A percentile compares a stretch with the other conserved stretches of the same genome.
Evolutionary conservation across 1,140 invertebrate genomes (phyloP).

Genomic region (Drosophila subpulchrella): DNA sequence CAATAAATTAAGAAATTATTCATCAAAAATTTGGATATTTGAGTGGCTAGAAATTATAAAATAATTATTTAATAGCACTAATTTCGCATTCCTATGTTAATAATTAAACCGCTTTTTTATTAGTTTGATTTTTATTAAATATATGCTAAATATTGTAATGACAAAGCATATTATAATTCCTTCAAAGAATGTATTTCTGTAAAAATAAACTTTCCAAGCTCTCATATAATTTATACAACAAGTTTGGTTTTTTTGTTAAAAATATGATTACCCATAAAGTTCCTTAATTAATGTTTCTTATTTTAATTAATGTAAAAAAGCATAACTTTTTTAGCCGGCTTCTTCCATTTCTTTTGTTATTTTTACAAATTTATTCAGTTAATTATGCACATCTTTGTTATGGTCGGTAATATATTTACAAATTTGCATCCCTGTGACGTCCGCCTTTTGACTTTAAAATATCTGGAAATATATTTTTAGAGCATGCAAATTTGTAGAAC

Average conservation of each 20-base stretch:
- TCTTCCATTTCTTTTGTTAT: background rate
- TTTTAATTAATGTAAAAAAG: background rate
- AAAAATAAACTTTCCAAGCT: background rate
- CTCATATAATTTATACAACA: too few species aligned
- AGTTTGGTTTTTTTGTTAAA: background rate
- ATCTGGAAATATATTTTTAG: background rate
- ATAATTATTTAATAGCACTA: background rate
- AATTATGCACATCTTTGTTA: background rate
- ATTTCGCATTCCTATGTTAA: background rate
- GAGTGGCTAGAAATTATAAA: background rate
- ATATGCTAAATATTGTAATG: background rate
- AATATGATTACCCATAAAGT: background rate
- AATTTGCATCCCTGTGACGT: background rate
- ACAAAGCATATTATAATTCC: background rate
- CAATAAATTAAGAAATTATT: too few species aligned
- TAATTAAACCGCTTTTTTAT: background rate
- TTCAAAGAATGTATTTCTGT: too few species aligned
- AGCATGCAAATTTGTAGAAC: slow-evolving; percentile 5
- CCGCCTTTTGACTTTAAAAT: background rate
- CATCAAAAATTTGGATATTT: background rate
- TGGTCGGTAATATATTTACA: background rate
- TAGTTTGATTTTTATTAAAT: background rate
- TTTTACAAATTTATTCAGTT: background rate
- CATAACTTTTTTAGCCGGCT: background rate
- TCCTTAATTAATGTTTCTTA: background rate